These are phyloP conservation scores for Silurus glanis DNA, from an alignment of 2,113 vertebrate species.

Conservation along the genomic window DNA sequence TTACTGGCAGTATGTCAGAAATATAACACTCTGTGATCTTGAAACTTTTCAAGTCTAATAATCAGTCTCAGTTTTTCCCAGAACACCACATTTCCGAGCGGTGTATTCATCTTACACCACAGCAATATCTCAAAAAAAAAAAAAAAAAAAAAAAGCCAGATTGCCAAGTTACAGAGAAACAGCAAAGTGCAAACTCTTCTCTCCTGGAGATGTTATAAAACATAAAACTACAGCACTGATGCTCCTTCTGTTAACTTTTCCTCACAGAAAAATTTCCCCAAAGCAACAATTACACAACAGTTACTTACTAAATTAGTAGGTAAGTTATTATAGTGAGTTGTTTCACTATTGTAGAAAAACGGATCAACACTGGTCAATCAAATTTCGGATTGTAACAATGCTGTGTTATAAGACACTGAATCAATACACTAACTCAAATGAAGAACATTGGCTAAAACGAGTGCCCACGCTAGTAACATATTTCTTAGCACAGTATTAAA, in stretches of 20 bases:
- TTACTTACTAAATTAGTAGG: too few relatives aligned
- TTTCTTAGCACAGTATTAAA: constrained; percentile 27
- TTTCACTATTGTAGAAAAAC: not conserved
- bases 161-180: too few relatives aligned
- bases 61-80: not conserved
- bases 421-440: not conserved
- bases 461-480: not conserved
- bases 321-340: too few relatives aligned
- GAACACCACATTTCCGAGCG: not conserved
- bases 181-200: too few relatives aligned
- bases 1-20: not conserved
- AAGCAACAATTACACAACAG: too few relatives aligned
- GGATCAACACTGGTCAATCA: not conserved
- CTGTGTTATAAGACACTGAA: not conserved
- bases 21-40: not conserved
- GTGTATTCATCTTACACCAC: not conserved
- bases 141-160: too few relatives aligned
- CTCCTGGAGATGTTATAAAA: too few relatives aligned
- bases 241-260: too few relatives aligned
- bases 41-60: not conserved
- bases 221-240: too few relatives aligned
- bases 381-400: not conserved
- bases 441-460: not conserved
- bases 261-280: too few relatives aligned
- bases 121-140: too few relatives aligned